A percentile compares a stretch with the other conserved stretches of the same genome.
Evolutionary conservation across 2,797 vertebrate species (phyloP).

Genomic region (Corythornis leucogaster): DNA sequence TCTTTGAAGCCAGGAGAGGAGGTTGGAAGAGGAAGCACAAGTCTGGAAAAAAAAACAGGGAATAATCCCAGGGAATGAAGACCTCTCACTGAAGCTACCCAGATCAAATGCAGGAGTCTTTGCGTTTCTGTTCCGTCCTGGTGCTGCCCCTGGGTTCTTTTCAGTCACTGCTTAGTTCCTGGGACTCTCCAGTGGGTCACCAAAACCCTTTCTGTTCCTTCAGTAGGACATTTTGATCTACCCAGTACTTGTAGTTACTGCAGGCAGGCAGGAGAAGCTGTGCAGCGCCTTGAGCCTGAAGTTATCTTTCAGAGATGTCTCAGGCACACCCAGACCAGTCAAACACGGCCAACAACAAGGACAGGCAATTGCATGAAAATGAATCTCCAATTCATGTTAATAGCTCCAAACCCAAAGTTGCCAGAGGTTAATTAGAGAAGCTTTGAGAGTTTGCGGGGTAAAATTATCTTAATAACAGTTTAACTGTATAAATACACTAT

Average conservation of each 20-base stretch:
- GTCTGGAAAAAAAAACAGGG: neutral
- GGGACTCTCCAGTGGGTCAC: neutral
- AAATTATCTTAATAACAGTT: neutral
- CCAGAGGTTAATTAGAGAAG: neutral
- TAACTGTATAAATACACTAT: neutral
- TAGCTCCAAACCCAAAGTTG: neutral
- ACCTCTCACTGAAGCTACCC: neutral
- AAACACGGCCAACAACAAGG: fast-evolving
- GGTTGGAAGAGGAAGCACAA: neutral
- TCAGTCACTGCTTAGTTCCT: neutral
- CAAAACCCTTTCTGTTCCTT: neutral
- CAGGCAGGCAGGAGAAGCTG: neutral
- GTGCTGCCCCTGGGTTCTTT: neutral
- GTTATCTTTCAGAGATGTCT: neutral
- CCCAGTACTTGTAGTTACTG: neutral
- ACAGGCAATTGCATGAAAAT: neutral
- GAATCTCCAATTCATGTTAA: neutral
- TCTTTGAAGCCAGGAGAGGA: neutral
- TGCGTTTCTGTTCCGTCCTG: fast-evolving
- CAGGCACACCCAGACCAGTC: neutral
- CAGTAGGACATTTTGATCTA: neutral
- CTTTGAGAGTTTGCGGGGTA: neutral
- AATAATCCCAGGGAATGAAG: neutral
- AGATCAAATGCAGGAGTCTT: neutral
- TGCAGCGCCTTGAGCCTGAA: neutral